Conservation (phyloP, 2,113 vertebrate genomes). For the Meles meles region DNA sequence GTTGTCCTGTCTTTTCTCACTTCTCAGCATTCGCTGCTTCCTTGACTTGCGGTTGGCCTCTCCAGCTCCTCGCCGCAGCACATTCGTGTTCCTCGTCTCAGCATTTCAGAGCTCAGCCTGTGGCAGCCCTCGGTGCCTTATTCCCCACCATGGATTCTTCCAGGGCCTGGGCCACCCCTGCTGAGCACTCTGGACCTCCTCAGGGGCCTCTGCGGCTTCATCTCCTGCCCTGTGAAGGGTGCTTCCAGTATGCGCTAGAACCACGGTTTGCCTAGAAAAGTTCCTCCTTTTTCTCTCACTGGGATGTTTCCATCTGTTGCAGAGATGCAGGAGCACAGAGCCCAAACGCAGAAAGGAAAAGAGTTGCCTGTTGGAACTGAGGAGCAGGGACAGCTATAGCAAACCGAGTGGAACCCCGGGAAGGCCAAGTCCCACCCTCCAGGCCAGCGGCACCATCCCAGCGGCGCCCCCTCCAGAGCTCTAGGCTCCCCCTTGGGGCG, state of each 20-base stretch:
- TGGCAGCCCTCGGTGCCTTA: too few species aligned
- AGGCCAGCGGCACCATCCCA: not conserved
- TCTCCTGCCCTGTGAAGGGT: not conserved
- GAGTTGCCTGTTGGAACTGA: not conserved
- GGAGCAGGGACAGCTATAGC: not conserved
- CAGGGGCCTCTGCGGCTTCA: not conserved
- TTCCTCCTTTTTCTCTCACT: not conserved
- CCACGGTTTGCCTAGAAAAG: not conserved
- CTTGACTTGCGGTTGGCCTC: not conserved
- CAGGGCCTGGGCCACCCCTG: not conserved
- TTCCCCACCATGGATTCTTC: not conserved
- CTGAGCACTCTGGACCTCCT: not conserved
- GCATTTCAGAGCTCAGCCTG: not conserved
- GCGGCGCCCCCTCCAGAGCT: not conserved
- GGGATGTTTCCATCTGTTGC: not conserved
- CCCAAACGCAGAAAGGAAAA: not conserved
- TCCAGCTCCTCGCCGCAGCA: not conserved
- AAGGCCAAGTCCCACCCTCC: not conserved
- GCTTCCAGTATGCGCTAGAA: not conserved
- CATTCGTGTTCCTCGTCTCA: rapidly evolving
- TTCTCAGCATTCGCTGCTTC: not conserved
- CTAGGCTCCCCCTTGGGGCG: not conserved
- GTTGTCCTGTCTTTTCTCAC: not conserved
- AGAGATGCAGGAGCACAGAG: not conserved
- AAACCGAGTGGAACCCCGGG: not conserved